Conservation (phyloP, 2,888 invertebrate genomes). For the Tolmerus cingulatus region DNA sequence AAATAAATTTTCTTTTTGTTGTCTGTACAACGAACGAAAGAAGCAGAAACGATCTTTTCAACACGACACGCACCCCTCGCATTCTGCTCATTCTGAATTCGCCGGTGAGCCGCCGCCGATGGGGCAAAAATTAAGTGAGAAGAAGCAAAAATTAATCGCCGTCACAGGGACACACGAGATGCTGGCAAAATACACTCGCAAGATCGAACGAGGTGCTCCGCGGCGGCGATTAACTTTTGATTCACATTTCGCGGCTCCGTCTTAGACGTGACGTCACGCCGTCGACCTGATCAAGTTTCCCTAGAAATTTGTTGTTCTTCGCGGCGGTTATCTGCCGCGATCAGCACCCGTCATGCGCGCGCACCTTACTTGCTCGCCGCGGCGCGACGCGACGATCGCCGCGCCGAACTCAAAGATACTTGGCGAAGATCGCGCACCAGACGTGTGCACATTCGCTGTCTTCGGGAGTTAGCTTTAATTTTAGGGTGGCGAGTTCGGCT, state of each 20-base stretch:
- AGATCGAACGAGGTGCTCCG: not conserved
- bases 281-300: conserved; percentile 48
- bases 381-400: not conserved
- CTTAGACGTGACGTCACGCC: conserved; percentile 44
- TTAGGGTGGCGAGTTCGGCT: conserved; percentile 36
- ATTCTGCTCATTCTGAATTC: not conserved
- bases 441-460: conserved; percentile 14
- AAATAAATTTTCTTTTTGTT: not conserved
- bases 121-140: not conserved
- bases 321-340: conserved; percentile 23
- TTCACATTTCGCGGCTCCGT: not conserved
- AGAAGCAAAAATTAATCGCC: not conserved
- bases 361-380: conserved; percentile 6
- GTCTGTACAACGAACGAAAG: not conserved
- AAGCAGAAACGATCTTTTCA: not conserved
- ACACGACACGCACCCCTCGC: not conserved
- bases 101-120: not conserved
- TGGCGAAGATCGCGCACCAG: conserved; percentile 35
- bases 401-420: not conserved
- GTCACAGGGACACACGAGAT: not conserved
- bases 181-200: not conserved
- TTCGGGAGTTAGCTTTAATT: conserved; percentile 13
- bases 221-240: not conserved
- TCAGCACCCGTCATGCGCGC: conserved; percentile 22
- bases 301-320: conserved; percentile 34